Conservation (phyloP, 2,113 vertebrate genomes). For the Donacobius atricapilla region DNA sequence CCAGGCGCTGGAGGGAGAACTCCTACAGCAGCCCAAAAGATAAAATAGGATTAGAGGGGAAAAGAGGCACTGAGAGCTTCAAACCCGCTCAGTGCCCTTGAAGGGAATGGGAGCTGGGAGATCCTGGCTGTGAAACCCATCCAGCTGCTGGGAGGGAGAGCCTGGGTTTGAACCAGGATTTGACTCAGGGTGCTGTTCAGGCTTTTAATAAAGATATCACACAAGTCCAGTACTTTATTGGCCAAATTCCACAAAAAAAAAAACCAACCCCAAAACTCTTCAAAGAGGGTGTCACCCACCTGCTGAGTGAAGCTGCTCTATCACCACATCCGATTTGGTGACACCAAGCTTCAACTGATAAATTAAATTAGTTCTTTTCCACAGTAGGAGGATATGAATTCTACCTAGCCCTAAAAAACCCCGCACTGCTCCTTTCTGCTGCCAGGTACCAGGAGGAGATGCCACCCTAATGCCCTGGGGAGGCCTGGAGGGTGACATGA, state of each 20-base stretch:
- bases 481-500: not conserved
- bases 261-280: not conserved
- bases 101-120: not conserved
- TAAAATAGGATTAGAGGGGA: constrained; percentile 5
- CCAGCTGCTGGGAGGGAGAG: fast-evolving
- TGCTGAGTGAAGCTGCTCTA: not conserved
- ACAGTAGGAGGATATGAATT: not conserved
- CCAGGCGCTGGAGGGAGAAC: constrained; percentile 90
- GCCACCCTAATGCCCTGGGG: not conserved
- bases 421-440: not conserved
- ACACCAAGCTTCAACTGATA: not conserved
- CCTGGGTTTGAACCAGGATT: not conserved
- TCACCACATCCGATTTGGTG: not conserved
- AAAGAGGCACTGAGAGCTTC: not conserved
- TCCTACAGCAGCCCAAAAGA: constrained; percentile 75
- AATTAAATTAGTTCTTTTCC: not conserved
- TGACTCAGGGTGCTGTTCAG: fast-evolving
- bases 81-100: not conserved
- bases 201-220: not conserved
- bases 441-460: not conserved
- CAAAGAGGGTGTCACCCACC: not conserved
- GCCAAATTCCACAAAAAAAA: not conserved
- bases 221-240: not conserved
- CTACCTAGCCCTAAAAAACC: not conserved
- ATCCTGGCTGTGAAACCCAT: not conserved